phyloP scores from a whole-genome alignment of 2,888 invertebrate genomes.

The Oscheius sp. region DNA sequence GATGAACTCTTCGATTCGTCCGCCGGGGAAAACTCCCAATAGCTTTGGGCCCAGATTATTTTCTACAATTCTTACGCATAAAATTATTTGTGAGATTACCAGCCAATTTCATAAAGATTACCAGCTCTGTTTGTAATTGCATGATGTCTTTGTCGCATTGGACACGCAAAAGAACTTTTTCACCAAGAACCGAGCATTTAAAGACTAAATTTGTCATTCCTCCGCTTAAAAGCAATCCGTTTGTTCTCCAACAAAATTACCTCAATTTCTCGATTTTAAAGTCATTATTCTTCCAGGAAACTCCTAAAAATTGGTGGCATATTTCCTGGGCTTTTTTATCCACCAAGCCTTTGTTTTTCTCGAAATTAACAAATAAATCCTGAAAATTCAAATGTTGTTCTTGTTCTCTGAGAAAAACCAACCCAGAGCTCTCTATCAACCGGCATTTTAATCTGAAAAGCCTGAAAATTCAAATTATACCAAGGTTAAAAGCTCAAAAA shows the following conservation, averaged over 20 bases:
- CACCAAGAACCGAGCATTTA: neutral
- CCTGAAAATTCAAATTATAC: neutral
- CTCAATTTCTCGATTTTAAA: slow-evolving; percentile 10
- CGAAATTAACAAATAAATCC: neutral
- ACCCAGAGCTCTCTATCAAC: slow-evolving; percentile 20
- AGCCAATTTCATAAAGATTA: slow-evolving; percentile 12
- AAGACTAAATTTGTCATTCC: slow-evolving; percentile 20
- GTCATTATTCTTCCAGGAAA: neutral
- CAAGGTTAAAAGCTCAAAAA: neutral
- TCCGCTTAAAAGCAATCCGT: slow-evolving; percentile 1
- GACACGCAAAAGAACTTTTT: slow-evolving; percentile 3
- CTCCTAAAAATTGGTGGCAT: slow-evolving; percentile 11
- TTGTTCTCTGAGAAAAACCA: neutral
- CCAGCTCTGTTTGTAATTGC: slow-evolving; percentile 18
- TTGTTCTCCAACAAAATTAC: neutral
- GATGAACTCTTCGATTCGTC: slow-evolving; percentile 19
- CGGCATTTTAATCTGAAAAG: neutral
- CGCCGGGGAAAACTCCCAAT: slow-evolving; percentile 22
- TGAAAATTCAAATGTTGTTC: no score
- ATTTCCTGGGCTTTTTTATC: neutral
- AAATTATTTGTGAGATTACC: no score
- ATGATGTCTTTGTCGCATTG: slow-evolving; percentile 20
- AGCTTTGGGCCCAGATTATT: slow-evolving; percentile 5
- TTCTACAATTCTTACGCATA: no score
- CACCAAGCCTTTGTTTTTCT: neutral